These are phyloP conservation scores for Drosophila parthenogenetica DNA, from an alignment of 2,888 invertebrate genomes.

Conservation along the genomic window DNA sequence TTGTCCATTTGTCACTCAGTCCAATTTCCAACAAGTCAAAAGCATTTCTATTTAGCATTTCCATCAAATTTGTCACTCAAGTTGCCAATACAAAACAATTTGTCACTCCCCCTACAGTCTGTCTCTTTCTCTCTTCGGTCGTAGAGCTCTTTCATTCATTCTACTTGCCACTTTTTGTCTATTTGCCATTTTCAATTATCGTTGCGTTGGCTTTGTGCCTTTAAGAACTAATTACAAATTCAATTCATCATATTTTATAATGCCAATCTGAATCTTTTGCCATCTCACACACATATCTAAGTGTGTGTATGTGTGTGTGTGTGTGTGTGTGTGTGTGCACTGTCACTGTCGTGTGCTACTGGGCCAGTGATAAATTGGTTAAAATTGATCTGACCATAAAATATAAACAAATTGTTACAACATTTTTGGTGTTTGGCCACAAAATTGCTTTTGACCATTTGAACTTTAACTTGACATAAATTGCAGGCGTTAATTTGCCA, in stretches of 20 bases:
- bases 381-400: conserved; percentile 6
- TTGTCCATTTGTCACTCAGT: background rate
- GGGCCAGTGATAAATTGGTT: conserved; percentile 13
- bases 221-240: conserved; percentile 44
- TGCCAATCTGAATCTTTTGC: conserved; percentile 26
- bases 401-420: conserved; percentile 6
- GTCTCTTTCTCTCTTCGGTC: background rate
- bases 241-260: conserved; percentile 43
- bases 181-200: conserved; percentile 40
- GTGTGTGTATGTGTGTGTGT: background rate
- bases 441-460: conserved; percentile 42
- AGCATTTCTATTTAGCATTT: conserved; percentile 22
- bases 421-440: conserved; percentile 8
- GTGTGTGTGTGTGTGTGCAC: background rate
- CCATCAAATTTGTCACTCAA: conserved; percentile 38
- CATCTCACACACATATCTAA: background rate
- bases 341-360: conserved; percentile 5
- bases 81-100: conserved; percentile 25
- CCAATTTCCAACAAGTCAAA: conserved; percentile 7
- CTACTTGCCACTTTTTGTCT: background rate
- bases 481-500: conserved; percentile 65
- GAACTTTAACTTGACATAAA: conserved; percentile 60
- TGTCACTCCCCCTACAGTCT: background rate
- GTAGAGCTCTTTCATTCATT: no score
- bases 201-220: conserved; percentile 6